These are phyloP conservation scores for Atractosteus spatula DNA, from an alignment of 2,113 vertebrate species.

Conservation along the genomic window DNA sequence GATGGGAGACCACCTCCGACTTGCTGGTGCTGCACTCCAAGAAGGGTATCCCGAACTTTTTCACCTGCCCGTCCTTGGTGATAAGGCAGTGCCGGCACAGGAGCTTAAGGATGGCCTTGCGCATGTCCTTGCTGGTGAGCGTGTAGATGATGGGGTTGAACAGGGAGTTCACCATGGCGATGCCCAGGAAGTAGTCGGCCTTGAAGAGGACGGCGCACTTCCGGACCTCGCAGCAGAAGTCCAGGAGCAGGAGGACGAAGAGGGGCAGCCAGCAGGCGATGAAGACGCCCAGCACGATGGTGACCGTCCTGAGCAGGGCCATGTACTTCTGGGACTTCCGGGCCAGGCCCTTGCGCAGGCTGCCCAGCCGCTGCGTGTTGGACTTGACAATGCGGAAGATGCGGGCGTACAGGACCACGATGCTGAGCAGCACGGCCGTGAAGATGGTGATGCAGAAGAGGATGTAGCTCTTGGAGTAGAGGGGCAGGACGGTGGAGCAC, in stretches of 20 bases:
- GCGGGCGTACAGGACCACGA: slow-evolving; percentile 79
- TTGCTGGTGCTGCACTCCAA: slow-evolving; percentile 77
- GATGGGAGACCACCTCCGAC: slow-evolving; percentile 65
- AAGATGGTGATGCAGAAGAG: slow-evolving; percentile 80
- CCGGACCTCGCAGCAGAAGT: slow-evolving; percentile 66
- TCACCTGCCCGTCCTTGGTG: slow-evolving; percentile 48
- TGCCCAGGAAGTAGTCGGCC: slow-evolving; percentile 82
- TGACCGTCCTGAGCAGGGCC: slow-evolving; percentile 80
- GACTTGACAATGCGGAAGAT: slow-evolving; percentile 82
- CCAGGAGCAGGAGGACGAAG: slow-evolving; percentile 78
- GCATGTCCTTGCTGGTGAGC: slow-evolving; percentile 82
- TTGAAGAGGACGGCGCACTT: slow-evolving; percentile 70
- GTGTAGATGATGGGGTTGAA: slow-evolving; percentile 92
- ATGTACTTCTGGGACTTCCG: slow-evolving; percentile 71
- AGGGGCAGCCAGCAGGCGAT: slow-evolving; percentile 84
- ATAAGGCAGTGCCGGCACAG: slow-evolving; percentile 65
- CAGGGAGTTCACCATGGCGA: slow-evolving; percentile 85
- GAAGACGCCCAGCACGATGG: slow-evolving; percentile 82
- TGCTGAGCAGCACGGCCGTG: slow-evolving; percentile 69
- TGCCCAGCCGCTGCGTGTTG: slow-evolving; percentile 64
- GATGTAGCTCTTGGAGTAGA: slow-evolving; percentile 84
- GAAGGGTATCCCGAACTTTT: slow-evolving; percentile 65
- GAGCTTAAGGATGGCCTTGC: slow-evolving; percentile 74
- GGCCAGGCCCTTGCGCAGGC: slow-evolving; percentile 45
- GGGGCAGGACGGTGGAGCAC: slow-evolving; percentile 85